phyloP scores from a whole-genome alignment of 2,113 vertebrate species.

The Zapornia atra region DNA sequence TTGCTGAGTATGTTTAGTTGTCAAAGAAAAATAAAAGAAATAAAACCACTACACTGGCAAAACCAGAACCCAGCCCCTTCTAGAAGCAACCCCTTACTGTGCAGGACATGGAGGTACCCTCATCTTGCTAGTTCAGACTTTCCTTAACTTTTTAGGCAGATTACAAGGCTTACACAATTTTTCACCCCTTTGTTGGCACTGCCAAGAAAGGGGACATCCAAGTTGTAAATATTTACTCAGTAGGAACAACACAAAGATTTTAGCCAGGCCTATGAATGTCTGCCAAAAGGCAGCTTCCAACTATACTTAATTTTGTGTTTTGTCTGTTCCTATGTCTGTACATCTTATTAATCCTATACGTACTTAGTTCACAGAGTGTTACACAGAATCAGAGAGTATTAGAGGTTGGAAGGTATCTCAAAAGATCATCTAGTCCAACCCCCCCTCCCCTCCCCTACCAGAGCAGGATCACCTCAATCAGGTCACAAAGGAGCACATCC shows the following conservation, averaged over 20 bases:
- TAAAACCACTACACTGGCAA: not conserved
- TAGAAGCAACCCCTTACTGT: not conserved
- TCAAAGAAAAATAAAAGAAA: no score
- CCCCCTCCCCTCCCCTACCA: no score
- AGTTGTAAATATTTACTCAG: conserved; percentile 12
- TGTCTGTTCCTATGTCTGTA: not conserved
- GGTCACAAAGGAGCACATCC: no score
- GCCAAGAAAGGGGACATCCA: not conserved
- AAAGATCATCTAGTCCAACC: no score
- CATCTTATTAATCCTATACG: not conserved
- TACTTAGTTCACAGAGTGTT: no score
- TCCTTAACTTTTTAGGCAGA: not conserved
- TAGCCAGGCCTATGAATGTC: not conserved
- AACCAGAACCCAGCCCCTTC: not conserved
- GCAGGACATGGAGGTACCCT: not conserved
- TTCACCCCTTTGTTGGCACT: not conserved
- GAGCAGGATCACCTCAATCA: no score
- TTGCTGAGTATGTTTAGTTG: not conserved
- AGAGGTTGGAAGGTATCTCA: no score
- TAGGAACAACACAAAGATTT: not conserved
- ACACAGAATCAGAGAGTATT: no score
- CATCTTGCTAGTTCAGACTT: not conserved
- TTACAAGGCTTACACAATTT: not conserved
- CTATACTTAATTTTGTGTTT: no score
- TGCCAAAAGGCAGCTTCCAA: not conserved